phyloP scores from a whole-genome alignment of 2,797 vertebrate genomes.

The Crocodylus rhombifer region DNA sequence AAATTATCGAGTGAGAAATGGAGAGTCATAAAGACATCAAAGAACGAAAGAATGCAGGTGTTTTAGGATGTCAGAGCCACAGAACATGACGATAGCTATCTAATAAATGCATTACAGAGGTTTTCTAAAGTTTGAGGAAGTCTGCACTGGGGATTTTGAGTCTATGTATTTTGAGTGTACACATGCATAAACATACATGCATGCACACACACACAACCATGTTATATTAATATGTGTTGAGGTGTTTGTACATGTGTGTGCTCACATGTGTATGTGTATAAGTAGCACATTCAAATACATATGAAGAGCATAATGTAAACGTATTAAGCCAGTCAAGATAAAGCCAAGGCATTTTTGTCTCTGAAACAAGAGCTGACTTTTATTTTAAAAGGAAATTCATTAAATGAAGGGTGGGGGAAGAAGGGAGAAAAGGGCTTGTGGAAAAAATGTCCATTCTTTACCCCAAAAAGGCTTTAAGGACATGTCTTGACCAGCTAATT shows the following conservation, averaged over 20 bases:
- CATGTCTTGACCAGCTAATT: not conserved
- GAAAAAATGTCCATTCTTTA: not conserved
- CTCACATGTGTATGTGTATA: not conserved
- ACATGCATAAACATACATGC: too few species aligned
- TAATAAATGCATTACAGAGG: not conserved
- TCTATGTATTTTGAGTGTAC: not conserved
- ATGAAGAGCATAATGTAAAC: not conserved
- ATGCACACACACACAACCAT: too few species aligned
- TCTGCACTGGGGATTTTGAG: not conserved
- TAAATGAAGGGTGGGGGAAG: too few species aligned
- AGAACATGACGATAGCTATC: not conserved
- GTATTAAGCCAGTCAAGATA: not conserved
- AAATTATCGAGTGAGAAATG: not conserved
- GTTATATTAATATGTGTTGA: too few species aligned
- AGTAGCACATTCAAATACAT: not conserved
- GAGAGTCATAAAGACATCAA: not conserved
- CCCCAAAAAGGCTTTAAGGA: not conserved
- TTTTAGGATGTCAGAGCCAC: not conserved
- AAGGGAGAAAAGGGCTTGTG: not conserved
- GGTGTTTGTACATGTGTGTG: too few species aligned
- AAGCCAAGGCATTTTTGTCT: not conserved
- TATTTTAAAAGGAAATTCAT: not conserved
- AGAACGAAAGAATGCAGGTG: not conserved
- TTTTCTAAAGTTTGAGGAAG: not conserved
- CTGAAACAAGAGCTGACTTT: not conserved